Base-by-base conservation (phyloP, 2,113 vertebrate species). In the Cebidichthys violaceus region DNA sequence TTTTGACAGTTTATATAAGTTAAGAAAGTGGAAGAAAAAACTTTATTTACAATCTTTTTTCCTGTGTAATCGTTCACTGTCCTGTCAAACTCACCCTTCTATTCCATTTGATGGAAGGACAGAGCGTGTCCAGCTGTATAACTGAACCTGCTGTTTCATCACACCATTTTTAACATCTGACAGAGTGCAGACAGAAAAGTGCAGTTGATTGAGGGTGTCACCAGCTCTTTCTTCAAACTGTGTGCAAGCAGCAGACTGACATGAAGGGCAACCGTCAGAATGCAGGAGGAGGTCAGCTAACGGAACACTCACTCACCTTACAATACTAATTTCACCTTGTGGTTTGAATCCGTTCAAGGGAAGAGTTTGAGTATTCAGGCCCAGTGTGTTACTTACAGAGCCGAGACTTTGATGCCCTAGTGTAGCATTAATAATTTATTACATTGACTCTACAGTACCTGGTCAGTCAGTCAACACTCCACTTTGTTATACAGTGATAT, bases 371-470 rank as follows among this genome's bases (percentile, higher is more conserved):
- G 35, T 20, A 61, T 66, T 31, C 27, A 37, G 45, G 29, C n/a
- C 24, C 20, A n/a, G 9, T 43, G 47, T 35, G 20, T 24, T 72
- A 27, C 59, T 66, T 37, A 52, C 6, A 18, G 47, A 54, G 62
- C 2, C 24, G 41, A 60, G 62, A 60, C 62, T 29, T 35, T 70
- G 68, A 68, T 71, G 29, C 35, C 59, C 54, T 61, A 9, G 71
- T 75, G 76, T 84, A 52, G 50, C 60, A 27, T 88, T 74, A 84
- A 88, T 84, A 66, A 77, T 88, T 43, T 2, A 81, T 70, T 31
- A 67, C 64, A 15, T 33, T 75, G 62, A 80, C 84, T 66, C 69
- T 57, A 61, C 70, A 65, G 33, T 66, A 35, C 69, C 5, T n/a
- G 37, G 22, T 82, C 75, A 74, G n/a, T 39, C 18, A 45, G 45